These are phyloP conservation scores for Thera britannica DNA, from an alignment of 2,888 invertebrate genomes.

Conservation along the genomic window DNA sequence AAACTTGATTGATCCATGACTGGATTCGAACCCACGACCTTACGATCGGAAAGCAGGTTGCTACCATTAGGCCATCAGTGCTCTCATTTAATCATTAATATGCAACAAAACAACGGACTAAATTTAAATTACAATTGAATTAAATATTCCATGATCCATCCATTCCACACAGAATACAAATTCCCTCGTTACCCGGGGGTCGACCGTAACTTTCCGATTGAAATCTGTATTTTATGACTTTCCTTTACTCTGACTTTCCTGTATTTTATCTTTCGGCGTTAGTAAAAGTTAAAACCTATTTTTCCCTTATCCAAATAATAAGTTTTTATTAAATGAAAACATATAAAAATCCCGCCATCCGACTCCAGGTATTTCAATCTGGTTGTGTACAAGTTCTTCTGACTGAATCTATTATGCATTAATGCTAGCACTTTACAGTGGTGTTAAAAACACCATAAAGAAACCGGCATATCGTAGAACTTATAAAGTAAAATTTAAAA, in stretches of 20 bases:
- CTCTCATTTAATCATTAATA: background rate
- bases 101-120: background rate
- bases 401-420: too few relatives aligned
- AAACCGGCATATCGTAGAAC: too few relatives aligned
- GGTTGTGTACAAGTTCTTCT: too few relatives aligned
- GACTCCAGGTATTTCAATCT: too few relatives aligned
- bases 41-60: too few relatives aligned
- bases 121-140: slow-evolving; percentile 9
- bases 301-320: background rate
- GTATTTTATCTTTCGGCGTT: slow-evolving; percentile 18
- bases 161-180: slow-evolving; percentile 20
- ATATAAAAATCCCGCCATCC: background rate
- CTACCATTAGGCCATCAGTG: too few relatives aligned
- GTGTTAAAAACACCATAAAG: too few relatives aligned
- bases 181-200: slow-evolving; percentile 13
- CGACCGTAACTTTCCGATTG: slow-evolving; percentile 28
- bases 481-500: too few relatives aligned
- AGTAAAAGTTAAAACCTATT: slow-evolving; percentile 16
- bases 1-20: too few relatives aligned
- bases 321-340: background rate
- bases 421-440: too few relatives aligned
- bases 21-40: too few relatives aligned
- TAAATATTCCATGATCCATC: slow-evolving; percentile 13
- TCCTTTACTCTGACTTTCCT: slow-evolving; percentile 17
- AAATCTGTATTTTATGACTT: slow-evolving; percentile 29